A percentile compares a stretch with the other conserved stretches of the same genome.
phyloP scores from a whole-genome alignment of 1,140 invertebrate species.

The Cylas formicarius region DNA sequence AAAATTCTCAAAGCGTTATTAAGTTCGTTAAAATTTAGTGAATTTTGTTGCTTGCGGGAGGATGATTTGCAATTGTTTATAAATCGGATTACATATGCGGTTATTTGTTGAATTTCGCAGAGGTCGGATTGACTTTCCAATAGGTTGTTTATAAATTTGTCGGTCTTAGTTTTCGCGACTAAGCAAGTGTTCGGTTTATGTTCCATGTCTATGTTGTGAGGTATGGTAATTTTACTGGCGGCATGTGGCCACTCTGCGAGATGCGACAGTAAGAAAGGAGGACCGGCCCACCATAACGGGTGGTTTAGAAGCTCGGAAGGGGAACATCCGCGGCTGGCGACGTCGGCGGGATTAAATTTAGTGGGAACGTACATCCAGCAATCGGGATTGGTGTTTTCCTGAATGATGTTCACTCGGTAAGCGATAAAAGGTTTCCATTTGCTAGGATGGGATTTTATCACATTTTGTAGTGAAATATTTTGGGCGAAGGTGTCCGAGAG shows the following conservation, averaged over 20 bases:
- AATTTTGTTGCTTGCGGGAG: not conserved
- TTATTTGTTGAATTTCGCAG: slow-evolving; percentile 4
- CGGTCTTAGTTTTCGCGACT: not conserved
- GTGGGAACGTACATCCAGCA: slow-evolving; percentile 35
- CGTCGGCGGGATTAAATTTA: slow-evolving; percentile 36
- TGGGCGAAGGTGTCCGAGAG: not conserved
- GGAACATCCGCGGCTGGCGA: slow-evolving; percentile 30
- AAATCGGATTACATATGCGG: slow-evolving; percentile 5
- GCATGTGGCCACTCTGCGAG: slow-evolving; percentile 2
- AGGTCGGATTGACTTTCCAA: slow-evolving; percentile 6
- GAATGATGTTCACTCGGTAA: no score
- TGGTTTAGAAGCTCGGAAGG: not conserved
- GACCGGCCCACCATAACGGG: slow-evolving; percentile 10
- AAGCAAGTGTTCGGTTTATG: no score
- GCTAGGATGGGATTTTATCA: slow-evolving; percentile 2
- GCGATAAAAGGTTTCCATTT: slow-evolving; percentile 14
- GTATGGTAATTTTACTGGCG: not conserved
- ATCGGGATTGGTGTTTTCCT: slow-evolving; percentile 15
- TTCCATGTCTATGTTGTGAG: no score
- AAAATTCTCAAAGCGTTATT: not conserved
- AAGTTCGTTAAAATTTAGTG: slow-evolving; percentile 5
- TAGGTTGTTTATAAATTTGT: not conserved
- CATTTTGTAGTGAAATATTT: not conserved
- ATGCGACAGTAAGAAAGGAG: slow-evolving; percentile 2
- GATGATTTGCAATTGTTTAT: not conserved